Percentiles rank a stretch among this genome's conserved stretches.
These are phyloP conservation scores for Vanessa atalanta DNA, from an alignment of 1,140 invertebrate species.

Conservation along the genomic window DNA sequence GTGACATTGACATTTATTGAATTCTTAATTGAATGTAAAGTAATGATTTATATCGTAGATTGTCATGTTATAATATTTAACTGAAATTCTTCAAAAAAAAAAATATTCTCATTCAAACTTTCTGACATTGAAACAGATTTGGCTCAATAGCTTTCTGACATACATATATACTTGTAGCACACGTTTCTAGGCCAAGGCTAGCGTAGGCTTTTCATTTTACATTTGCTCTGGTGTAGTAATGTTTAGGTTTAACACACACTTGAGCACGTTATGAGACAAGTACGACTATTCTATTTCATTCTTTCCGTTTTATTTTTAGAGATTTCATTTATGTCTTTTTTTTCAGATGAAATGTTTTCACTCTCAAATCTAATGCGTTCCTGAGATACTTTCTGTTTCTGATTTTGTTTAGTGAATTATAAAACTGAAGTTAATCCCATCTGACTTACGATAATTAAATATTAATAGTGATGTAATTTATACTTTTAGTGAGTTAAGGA, in stretches of 20 bases:
- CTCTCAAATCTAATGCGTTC: too few relatives aligned
- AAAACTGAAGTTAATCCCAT: too few relatives aligned
- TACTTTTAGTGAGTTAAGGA: too few relatives aligned
- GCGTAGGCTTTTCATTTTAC: neutral
- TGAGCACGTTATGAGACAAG: neutral
- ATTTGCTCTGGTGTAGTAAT: neutral
- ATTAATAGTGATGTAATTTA: too few relatives aligned
- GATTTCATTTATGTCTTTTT: neutral
- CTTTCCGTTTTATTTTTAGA: neutral
- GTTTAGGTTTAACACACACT: slow-evolving; percentile 1
- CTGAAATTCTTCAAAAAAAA: neutral
- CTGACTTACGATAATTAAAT: too few relatives aligned
- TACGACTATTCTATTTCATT: neutral
- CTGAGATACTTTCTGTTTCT: too few relatives aligned
- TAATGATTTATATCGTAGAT: too few relatives aligned
- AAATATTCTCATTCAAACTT: neutral
- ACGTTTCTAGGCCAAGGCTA: slow-evolving; percentile 2
- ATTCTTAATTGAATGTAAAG: too few relatives aligned
- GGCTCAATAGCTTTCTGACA: neutral
- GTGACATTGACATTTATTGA: too few relatives aligned
- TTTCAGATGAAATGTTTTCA: neutral
- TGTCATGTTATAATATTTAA: too few relatives aligned
- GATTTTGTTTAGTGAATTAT: too few relatives aligned
- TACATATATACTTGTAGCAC: too few relatives aligned
- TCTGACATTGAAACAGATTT: neutral